Evolutionary conservation across 1,140 invertebrate genomes (phyloP).

Genomic region (Argopecten irradians): DNA sequence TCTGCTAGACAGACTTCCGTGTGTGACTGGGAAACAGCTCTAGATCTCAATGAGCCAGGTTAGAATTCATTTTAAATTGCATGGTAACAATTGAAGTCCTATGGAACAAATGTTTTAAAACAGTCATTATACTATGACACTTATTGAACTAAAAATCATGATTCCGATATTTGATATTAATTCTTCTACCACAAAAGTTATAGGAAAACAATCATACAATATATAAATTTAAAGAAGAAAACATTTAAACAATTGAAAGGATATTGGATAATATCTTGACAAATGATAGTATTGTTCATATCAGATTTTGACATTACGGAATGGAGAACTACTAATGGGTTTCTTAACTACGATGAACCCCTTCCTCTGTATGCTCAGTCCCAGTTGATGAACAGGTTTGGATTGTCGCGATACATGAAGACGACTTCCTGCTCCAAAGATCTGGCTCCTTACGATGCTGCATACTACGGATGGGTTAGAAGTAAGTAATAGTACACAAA

Average conservation of each 20-base stretch:
- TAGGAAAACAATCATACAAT: no score
- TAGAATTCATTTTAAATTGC: no score
- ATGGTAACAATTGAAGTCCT: no score
- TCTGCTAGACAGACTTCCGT: constrained; percentile 27
- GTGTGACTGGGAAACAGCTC: constrained; percentile 41
- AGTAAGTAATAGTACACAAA: constrained; percentile 25
- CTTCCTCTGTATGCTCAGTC: constrained; percentile 24
- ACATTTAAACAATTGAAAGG: no score
- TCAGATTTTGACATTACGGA: constrained; percentile 27
- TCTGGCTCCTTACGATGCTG: constrained; percentile 25
- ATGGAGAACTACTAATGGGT: constrained; percentile 15
- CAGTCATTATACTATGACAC: no score
- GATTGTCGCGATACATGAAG: constrained; percentile 37
- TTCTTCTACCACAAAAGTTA: no score
- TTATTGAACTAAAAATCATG: no score
- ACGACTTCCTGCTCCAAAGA: constrained; percentile 30
- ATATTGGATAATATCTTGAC: no score
- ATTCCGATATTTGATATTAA: no score
- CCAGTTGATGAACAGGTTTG: constrained; percentile 35
- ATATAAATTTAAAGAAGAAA: no score
- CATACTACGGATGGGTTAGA: constrained; percentile 39
- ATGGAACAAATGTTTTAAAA: no score
- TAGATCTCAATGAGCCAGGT: constrained; percentile 10
- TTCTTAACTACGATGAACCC: neutral
- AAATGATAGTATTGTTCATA: no score